Evolutionary conservation across 2,888 invertebrate genomes (phyloP), one percentile per base, ranked within the genome.

Genomic region (Apamea epomidion): DNA sequence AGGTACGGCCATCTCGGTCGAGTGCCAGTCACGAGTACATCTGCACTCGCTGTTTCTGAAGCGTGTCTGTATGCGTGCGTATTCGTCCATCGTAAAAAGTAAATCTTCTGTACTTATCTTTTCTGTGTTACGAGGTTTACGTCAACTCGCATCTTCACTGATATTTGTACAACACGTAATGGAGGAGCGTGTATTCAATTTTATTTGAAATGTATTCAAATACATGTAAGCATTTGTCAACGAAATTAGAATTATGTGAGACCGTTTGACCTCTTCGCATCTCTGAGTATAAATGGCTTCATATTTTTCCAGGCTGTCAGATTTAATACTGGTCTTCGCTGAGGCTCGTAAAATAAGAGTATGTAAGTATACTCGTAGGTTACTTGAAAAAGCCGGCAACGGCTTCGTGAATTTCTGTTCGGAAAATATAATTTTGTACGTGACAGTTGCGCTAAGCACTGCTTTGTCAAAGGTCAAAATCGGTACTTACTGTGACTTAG

Each of bases 121-220:
- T 37, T 58, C 18, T 48, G 25, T 74, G 51, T 67, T 72, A 75
- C 68, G 60, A 65, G 42, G 72, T 60, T 75, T 67, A 48, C 45
- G 82, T 84, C 80, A 85, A 80, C 73, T 79, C 58, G 18, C 68
- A 78, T 82, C 80, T 70, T 37, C 68, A 68, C 77, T 68, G 73
- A 71, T 83, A 81, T 83, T 87, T 84, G 42, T 82, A 85, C 77
- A 70, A 78, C 76, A 71, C 75, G 54, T 78, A 87, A 88, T 81
- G 80, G 81, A 75, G 65, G 14, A 78, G 21, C 60, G 12, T 60
- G 72, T 82, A 78, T 82, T 87, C 71, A 87, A 83, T 87, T 80
- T 81, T 64, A 73, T 80, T 78, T 83, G 70, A 87, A 88, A 84
- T 80, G 29, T 79, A 86, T 88, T 82, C 84, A 51, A 74, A 74